Base-by-base conservation (phyloP, 2,888 invertebrate species). In the Pseudanteris insignis region DNA sequence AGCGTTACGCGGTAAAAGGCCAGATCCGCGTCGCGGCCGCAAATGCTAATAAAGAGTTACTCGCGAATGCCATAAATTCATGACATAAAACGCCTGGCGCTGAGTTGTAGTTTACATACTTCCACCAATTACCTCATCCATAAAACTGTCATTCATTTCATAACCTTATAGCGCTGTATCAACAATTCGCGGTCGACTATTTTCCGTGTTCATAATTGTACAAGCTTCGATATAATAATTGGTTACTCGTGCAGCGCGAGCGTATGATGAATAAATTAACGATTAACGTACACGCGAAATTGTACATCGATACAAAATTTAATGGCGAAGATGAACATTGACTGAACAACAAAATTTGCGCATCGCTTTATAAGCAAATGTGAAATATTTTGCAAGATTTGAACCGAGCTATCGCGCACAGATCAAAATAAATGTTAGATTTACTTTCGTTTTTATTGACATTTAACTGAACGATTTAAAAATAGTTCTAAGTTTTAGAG, bases 1-100 rank as follows among this genome's bases (percentile, higher is more conserved):
- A 26, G 26, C 54, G 4, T 29, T 2, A 8, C 29, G 24, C 38
- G 41, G 47, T 46, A 57, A 57, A 44, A 50, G 44, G 50, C 50
- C 37, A 51, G 58, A 58, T 58, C 44, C 58, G 50, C 46, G 44
- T 46, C 48, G 47, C 50, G 44, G 44, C 43, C 38, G 50, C 58
- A 24, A 51, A 58, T 50, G 50, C 50, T 58, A 51, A 58, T 50
- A 58, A 46, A 58, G 47, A 58, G 44, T 58, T 48, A 57, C 47
- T 37, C 46, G 28, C 55, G 28, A 57, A 57, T 41, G 47, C 47
- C 47, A 55, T 55, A 55, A 55, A 55, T 55, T 33, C 40, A 47
- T 28, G 24, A 34, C 46, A 21, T 12, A 53, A 47, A 55, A 55
- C 46, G 34, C 55, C 38, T 15, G 32, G 46, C 15, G 37, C 47